Evolutionary conservation across 2,888 invertebrate species (phyloP), one percentile per base, ranked within the genome.

Genomic region (Drosophila aldrichi): DNA sequence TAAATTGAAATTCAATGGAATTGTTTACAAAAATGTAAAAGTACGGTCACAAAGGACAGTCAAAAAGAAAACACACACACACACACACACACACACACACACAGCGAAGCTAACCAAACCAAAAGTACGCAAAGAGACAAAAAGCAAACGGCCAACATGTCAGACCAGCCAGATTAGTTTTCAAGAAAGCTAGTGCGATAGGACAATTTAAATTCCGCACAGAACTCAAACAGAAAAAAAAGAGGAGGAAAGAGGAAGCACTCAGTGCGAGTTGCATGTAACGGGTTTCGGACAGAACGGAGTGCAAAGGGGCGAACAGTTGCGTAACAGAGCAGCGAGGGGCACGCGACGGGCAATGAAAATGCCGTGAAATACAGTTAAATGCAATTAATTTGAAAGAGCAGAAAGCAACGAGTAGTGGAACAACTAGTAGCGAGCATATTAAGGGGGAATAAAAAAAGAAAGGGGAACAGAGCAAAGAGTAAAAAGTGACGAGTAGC

Each of bases 1-100:
- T 70, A 79, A 76, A 69, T 76, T 72, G 51, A 66, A 78, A 82
- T 80, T 80, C 54, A 64, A 77, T 70, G 66, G 57, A 83, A 76
- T 60, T 67, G 54, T 40, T 68, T 54, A 55, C 51, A 57, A 64
- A 70, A 70, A 76, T 54, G 52, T 63, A 43, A 51, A 48, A 22
- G 41, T 34, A 49, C 22, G 51, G 55, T 60, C 51, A 34, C 55
- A 22, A 49, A 63, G 52, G 32, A 54, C 58, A 40, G 54, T 32
- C 56, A 43, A 14, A 14, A 3, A 20, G 10, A 3, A 8, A 14
- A 34, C 6, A 59, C 29, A 18, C 34, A 20, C 20, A n/a, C n/a
- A 34, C 6, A 59, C 29, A 18, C 34, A 20, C 20, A 34, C 6
- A 59, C 29, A 18, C 34, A 20, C 20, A 34, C 6, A 59, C 29